Evolutionary conservation across 2,113 vertebrate species (phyloP), one percentile per base, ranked within the genome.

Genomic region (Macrotus californicus): DNA sequence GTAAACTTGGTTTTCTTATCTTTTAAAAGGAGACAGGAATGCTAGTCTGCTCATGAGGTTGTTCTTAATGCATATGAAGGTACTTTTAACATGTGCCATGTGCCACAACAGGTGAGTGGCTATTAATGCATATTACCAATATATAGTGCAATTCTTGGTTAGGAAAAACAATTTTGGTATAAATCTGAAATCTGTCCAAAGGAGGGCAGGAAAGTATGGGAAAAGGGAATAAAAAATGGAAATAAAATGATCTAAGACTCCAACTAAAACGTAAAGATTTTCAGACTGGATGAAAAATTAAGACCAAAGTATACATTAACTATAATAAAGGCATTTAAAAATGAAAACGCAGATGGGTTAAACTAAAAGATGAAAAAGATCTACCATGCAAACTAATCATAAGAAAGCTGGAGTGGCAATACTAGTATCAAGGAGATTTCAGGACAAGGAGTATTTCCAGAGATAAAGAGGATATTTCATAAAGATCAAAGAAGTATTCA

Each of bases 331-430:
- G 9, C 56, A 11, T 22, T 16, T 34, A 34, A 39, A 34, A 22
- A 36, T 12, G 43, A 52, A 88, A 11, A 73, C 36, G 39, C 61
- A 9, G 12, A 29, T 4, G 39, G 34, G 41, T 54, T 54, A 79
- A 31, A 79, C 11, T 31, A 69, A 59, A 72, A 48, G 39, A 41
- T 12, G 22, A 73, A 54, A 15, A 36, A 43, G 29, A 66, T 22
- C 8, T 2, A 11, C 79, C 8, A 3, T 13, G 43, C 52, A 61
- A 50, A 87, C 10, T 1, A 14, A 31, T 22, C 41, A 5, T 46
- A 18, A 1, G 29, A 29, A 6, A 29, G 43, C 36, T 5, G 10
- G 19, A 43, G 15, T 3, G 15, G 54, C 34, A 21, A 2, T 0
- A 15, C 6, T 9, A 14, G 34, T 1, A 5, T 3, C 26, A 19